Evolutionary conservation across 2,888 invertebrate genomes (phyloP).

Genomic region (Daptonema setosum): DNA sequence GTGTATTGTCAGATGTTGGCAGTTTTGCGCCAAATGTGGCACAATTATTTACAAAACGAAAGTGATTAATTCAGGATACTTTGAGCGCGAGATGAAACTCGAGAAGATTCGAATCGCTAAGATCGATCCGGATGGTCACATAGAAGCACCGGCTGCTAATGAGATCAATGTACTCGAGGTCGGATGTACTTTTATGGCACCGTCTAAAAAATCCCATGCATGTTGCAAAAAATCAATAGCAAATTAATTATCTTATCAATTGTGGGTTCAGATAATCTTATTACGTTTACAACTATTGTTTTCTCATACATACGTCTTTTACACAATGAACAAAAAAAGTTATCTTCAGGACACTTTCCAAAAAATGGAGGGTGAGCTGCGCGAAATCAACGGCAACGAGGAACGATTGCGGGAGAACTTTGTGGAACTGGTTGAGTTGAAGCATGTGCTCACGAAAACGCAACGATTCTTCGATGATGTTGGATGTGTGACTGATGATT

Average conservation of each 20-base stretch:
- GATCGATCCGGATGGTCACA: neutral
- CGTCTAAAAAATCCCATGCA: too few species aligned
- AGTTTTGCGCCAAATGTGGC: too few species aligned
- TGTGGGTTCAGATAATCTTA: too few species aligned
- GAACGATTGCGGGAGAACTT: slow-evolving; percentile 83
- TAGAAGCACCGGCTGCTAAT: neutral
- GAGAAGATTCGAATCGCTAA: neutral
- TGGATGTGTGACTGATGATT: slow-evolving; percentile 10
- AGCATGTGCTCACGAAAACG: slow-evolving; percentile 78
- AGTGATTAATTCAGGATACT: neutral
- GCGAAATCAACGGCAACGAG: slow-evolving; percentile 91
- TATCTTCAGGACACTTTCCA: neutral
- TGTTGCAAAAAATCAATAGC: too few species aligned
- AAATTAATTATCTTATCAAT: too few species aligned
- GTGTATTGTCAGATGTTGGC: too few species aligned
- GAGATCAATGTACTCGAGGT: neutral
- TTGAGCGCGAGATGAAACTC: neutral
- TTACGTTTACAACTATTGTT: too few species aligned
- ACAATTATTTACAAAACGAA: neutral
- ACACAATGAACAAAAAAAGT: too few species aligned
- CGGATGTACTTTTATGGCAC: too few species aligned
- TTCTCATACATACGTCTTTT: too few species aligned
- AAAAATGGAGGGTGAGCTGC: slow-evolving; percentile 71
- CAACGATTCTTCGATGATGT: slow-evolving; percentile 87
- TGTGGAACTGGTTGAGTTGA: slow-evolving; percentile 73